phyloP scores from a whole-genome alignment of 2,113 vertebrate genomes.

The Eleginops maclovinus region DNA sequence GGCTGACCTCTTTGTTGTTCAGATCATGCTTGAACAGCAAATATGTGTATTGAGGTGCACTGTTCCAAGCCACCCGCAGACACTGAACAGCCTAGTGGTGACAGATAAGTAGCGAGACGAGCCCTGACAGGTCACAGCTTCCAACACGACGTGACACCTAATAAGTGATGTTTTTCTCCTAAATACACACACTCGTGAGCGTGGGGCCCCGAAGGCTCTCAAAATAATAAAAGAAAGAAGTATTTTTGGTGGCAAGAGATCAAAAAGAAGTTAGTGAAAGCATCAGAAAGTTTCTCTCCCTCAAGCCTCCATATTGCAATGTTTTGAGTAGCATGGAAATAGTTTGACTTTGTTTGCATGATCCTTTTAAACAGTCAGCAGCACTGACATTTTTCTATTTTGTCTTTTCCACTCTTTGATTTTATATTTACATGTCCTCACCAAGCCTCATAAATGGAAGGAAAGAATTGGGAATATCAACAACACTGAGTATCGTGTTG shows the following conservation, averaged over 20 bases:
- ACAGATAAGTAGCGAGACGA: slow-evolving; percentile 74
- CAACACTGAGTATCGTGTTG: slow-evolving; percentile 54
- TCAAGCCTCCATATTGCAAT: slow-evolving; percentile 42
- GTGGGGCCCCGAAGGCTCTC: slow-evolving; percentile 27
- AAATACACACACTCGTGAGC: slow-evolving; percentile 30
- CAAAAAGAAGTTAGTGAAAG: slow-evolving; percentile 41
- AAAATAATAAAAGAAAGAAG: slow-evolving; percentile 44
- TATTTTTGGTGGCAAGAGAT: slow-evolving; percentile 41
- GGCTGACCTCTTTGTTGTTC: slow-evolving; percentile 68
- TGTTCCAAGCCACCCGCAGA: slow-evolving; percentile 69
- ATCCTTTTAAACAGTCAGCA: slow-evolving; percentile 58
- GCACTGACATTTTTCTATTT: slow-evolving; percentile 61
- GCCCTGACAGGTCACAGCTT: slow-evolving; percentile 72
- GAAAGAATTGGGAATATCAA: slow-evolving; percentile 53
- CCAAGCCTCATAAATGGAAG: slow-evolving; percentile 33
- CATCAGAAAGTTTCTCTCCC: slow-evolving; percentile 26
- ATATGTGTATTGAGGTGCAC: slow-evolving; percentile 72
- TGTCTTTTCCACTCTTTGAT: slow-evolving; percentile 52
- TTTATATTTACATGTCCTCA: slow-evolving; percentile 50
- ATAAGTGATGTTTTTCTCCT: slow-evolving; percentile 66
- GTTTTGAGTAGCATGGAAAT: slow-evolving; percentile 53
- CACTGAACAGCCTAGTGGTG: slow-evolving; percentile 66
- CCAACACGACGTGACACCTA: slow-evolving; percentile 69
- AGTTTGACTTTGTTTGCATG: slow-evolving; percentile 63
- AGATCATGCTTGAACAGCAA: slow-evolving; percentile 61